Evolutionary conservation across 2,113 vertebrate genomes (phyloP).

Genomic region (Uria aalge): DNA sequence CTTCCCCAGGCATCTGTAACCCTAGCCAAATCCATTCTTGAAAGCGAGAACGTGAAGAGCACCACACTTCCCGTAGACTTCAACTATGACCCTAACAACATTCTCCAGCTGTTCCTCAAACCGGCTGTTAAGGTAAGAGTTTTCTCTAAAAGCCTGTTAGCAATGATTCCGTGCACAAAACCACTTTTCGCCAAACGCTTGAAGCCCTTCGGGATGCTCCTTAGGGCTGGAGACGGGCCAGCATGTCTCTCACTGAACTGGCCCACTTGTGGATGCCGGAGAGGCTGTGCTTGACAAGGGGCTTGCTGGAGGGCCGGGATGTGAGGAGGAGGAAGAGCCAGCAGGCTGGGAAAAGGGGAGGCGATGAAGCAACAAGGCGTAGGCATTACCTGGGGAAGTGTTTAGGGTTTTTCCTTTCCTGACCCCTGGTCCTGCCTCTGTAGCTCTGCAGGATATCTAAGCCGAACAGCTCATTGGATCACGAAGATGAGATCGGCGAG

Average conservation of each 20-base stretch:
- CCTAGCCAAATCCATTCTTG: conserved; percentile 81
- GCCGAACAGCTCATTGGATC: conserved; percentile 58
- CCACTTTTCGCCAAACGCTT: background rate
- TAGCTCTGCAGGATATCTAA: conserved; percentile 71
- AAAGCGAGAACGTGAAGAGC: conserved; percentile 72
- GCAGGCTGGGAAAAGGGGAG: background rate
- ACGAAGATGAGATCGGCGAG: conserved; percentile 80
- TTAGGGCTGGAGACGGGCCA: rapidly evolving
- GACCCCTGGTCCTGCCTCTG: background rate
- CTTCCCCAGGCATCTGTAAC: conserved; percentile 78
- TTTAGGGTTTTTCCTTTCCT: background rate
- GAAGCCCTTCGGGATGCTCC: background rate
- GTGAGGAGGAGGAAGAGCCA: background rate
- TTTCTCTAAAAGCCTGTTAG: background rate
- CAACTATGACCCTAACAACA: conserved; percentile 79
- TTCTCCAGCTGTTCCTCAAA: conserved; percentile 86
- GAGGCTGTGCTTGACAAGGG: background rate
- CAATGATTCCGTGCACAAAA: background rate
- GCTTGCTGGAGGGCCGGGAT: background rate
- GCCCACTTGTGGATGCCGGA: background rate
- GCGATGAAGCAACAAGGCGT: background rate
- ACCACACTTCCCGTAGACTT: conserved; percentile 88
- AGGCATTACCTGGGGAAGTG: background rate
- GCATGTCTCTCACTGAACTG: background rate
- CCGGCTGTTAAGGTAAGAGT: conserved; percentile 79